These are phyloP conservation scores for Peromyscus eremicus DNA, from an alignment of 2,797 vertebrate genomes.

Conservation along the genomic window DNA sequence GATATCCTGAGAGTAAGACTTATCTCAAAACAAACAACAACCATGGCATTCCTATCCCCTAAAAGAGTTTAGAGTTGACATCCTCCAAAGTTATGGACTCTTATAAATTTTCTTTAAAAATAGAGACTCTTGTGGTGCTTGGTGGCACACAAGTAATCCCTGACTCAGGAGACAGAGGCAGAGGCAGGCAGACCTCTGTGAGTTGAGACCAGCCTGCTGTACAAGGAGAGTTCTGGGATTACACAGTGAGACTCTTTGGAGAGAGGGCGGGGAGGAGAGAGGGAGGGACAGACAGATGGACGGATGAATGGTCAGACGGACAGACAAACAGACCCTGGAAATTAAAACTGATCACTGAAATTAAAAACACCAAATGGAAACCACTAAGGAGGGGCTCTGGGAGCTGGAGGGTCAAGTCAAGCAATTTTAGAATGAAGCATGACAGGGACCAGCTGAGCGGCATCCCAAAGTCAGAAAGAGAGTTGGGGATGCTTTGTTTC, in stretches of 20 bases:
- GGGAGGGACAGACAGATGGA: neutral
- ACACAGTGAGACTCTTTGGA: neutral
- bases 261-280: neutral
- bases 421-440: constrained; percentile 12
- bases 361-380: neutral
- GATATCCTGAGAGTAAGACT: neutral
- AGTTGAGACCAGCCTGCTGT: neutral
- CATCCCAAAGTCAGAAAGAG: constrained; percentile 1
- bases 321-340: neutral
- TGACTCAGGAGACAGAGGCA: neutral
- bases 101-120: neutral
- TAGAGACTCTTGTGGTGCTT: neutral
- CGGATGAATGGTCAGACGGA: too few relatives aligned
- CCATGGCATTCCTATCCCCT: neutral
- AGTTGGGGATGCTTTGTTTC: neutral
- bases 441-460: constrained; percentile 12
- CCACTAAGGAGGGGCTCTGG: neutral
- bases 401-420: neutral
- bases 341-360: neutral
- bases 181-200: neutral
- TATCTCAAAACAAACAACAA: neutral
- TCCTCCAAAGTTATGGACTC: neutral
- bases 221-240: neutral
- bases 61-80: neutral
- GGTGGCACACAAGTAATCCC: neutral